These are phyloP conservation scores for Caranx melampygus DNA, from an alignment of 2,113 vertebrate species.

Conservation along the genomic window DNA sequence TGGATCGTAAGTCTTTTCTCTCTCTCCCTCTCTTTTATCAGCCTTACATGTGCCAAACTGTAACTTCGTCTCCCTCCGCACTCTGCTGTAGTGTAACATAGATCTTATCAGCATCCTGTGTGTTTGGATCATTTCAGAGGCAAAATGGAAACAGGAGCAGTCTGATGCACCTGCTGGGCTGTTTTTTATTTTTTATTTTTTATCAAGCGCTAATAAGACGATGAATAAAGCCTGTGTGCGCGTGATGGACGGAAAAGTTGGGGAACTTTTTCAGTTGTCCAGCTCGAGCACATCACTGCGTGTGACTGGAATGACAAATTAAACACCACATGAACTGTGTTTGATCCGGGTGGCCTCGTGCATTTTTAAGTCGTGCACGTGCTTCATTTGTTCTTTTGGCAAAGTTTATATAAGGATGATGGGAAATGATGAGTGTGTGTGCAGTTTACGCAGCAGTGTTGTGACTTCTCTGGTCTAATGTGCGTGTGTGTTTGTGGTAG, in stretches of 20 bases:
- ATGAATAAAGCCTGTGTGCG: background rate
- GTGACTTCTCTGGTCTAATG: background rate
- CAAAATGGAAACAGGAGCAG: constrained; percentile 5
- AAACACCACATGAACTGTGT: background rate
- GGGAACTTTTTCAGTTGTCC: constrained; percentile 60
- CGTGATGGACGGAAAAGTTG: constrained; percentile 65
- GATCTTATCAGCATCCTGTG: constrained; percentile 7
- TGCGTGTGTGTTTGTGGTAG: background rate
- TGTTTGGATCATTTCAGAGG: constrained; percentile 14
- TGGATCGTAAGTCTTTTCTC: constrained; percentile 55
- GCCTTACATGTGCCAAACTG: constrained; percentile 27
- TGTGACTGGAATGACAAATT: background rate
- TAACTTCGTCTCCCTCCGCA: constrained; percentile 35
- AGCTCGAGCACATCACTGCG: background rate
- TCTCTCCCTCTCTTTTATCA: background rate
- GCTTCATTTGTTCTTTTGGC: background rate
- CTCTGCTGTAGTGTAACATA: background rate
- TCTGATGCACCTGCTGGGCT: background rate
- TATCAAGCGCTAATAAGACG: background rate
- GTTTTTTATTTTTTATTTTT: too few relatives aligned
- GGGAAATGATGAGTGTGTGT: background rate
- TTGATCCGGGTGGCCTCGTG: background rate
- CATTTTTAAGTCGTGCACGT: background rate
- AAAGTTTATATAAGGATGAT: background rate
- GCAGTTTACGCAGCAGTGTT: background rate